Evolutionary conservation across 2,888 invertebrate species (phyloP).

Genomic region (Argyresthia albistria): DNA sequence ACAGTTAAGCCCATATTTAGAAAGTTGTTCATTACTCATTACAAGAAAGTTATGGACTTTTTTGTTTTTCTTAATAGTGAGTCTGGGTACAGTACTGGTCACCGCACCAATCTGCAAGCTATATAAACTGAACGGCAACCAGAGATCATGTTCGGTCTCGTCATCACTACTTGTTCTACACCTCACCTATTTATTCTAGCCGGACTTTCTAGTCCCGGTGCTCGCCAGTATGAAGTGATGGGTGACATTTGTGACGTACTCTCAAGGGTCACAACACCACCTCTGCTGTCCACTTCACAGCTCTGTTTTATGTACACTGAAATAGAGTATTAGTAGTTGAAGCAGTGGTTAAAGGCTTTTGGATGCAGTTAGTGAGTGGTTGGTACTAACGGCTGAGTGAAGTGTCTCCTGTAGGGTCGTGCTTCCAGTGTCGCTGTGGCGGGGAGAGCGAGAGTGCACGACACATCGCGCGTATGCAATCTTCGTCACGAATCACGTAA

Average conservation of each 20-base stretch:
- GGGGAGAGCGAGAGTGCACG: conserved; percentile 39
- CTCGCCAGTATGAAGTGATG: conserved; percentile 50
- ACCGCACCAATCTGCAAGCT: too few species aligned
- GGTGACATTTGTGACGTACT: conserved; percentile 46
- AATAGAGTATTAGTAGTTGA: background rate
- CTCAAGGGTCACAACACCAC: conserved; percentile 50
- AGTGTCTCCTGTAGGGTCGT: conserved; percentile 68
- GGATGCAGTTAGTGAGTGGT: too few species aligned
- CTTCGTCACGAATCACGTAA: conserved; percentile 74
- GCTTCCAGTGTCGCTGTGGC: conserved; percentile 50
- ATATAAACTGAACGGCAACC: too few species aligned
- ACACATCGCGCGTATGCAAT: conserved; percentile 53
- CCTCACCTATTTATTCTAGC: conserved; percentile 40
- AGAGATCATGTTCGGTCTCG: too few species aligned
- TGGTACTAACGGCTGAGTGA: conserved; percentile 73
- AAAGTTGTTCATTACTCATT: too few species aligned
- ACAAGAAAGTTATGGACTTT: too few species aligned
- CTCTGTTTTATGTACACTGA: conserved; percentile 75
- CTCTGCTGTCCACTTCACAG: conserved; percentile 75
- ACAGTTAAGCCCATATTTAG: too few species aligned
- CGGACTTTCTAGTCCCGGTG: conserved; percentile 40
- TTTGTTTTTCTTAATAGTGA: background rate
- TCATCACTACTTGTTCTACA: background rate
- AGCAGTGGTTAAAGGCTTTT: background rate
- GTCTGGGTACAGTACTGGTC: background rate